Evolutionary conservation across 1,140 invertebrate species (phyloP).

Genomic region (Zaprionus kolodkinae): DNA sequence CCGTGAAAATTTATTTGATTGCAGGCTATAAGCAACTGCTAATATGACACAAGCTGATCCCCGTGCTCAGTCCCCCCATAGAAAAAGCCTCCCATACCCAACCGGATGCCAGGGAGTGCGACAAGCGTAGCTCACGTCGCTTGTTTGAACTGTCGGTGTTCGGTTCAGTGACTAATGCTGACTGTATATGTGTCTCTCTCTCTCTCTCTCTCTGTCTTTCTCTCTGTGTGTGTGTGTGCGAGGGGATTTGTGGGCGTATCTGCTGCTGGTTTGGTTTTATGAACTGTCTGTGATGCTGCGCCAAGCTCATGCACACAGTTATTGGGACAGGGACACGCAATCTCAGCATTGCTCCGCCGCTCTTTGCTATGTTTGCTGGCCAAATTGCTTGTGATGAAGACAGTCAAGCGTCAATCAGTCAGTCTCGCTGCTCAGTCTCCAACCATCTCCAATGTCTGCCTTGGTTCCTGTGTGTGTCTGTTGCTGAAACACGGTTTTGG

Average conservation of each 20-base stretch:
- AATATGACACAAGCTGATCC: constrained; percentile 78
- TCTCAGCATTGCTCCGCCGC: constrained; percentile 59
- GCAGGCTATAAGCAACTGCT: constrained; percentile 77
- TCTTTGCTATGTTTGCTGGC: constrained; percentile 66
- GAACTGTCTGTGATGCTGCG: constrained; percentile 74
- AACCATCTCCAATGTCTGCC: constrained; percentile 32
- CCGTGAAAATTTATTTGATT: constrained; percentile 83
- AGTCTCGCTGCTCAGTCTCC: constrained; percentile 38
- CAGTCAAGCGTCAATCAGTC: constrained; percentile 66
- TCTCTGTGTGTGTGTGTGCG: constrained; percentile 3
- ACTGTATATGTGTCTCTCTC: not conserved
- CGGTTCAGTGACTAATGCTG: constrained; percentile 28
- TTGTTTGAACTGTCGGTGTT: constrained; percentile 34
- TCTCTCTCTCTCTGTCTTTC: not conserved
- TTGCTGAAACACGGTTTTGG: constrained; percentile 17
- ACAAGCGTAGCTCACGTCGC: constrained; percentile 25
- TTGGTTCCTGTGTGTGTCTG: constrained; percentile 56
- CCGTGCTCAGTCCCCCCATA: not conserved
- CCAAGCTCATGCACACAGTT: constrained; percentile 31
- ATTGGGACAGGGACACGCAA: constrained; percentile 62
- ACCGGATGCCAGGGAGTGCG: constrained; percentile 12
- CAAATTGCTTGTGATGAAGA: constrained; percentile 83
- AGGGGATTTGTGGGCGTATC: constrained; percentile 27
- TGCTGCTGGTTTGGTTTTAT: constrained; percentile 78
- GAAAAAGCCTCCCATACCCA: not conserved